A percentile compares a stretch with the other conserved stretches of the same genome.
Conservation (phyloP, 2,797 vertebrate species). For the Manis javanica region DNA sequence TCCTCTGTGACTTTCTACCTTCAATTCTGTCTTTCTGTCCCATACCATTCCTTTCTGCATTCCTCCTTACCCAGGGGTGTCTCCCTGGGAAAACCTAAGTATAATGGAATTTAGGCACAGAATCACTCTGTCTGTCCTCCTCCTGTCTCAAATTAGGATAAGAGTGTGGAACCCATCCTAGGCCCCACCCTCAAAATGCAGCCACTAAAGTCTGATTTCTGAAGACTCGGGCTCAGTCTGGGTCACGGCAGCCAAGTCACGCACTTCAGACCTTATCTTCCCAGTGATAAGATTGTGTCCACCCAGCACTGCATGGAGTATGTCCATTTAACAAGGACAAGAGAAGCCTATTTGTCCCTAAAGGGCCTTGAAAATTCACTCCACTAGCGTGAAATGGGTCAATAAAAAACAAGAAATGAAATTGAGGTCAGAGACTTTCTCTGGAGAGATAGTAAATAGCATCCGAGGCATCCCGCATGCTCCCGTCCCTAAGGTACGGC, state of each 20-base stretch:
- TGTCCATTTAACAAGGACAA: slow-evolving; percentile 62
- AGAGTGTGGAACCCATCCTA: neutral
- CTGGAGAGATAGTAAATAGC: slow-evolving; percentile 67
- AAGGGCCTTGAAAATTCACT: slow-evolving; percentile 76
- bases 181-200: neutral
- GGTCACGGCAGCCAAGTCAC: neutral
- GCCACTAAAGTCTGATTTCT: neutral
- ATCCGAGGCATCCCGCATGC: neutral
- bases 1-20: neutral
- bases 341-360: slow-evolving; percentile 61
- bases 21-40: neutral
- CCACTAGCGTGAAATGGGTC: slow-evolving; percentile 58
- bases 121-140: neutral
- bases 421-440: slow-evolving; percentile 65
- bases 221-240: neutral
- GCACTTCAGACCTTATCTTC: neutral
- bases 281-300: neutral
- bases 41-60: neutral
- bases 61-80: neutral
- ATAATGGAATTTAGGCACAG: neutral
- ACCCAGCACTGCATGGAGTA: neutral
- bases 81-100: neutral
- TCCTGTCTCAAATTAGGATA: neutral
- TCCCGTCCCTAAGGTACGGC: neutral
- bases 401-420: slow-evolving; percentile 80